A percentile compares a stretch with the other conserved stretches of the same genome.
phyloP scores from a whole-genome alignment of 2,797 vertebrate genomes.

The Parotocinclus haroldoi region DNA sequence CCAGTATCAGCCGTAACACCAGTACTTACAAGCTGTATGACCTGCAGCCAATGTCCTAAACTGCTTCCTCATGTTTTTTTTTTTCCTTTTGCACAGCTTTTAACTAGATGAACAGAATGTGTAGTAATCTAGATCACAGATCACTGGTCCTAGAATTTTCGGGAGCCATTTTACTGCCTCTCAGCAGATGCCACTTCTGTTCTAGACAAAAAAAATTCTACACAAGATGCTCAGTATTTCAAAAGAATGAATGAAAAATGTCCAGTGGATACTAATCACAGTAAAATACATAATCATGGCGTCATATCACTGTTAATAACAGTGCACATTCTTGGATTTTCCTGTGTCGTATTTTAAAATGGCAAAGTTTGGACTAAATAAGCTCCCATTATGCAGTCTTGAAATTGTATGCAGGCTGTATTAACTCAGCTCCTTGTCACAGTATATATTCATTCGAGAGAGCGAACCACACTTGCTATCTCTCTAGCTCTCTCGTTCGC shows the following conservation, averaged over 20 bases:
- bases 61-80: no score
- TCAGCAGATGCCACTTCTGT: constrained; percentile 31
- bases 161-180: constrained; percentile 30
- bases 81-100: no score
- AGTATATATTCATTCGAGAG: constrained; percentile 21
- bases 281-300: constrained; percentile 15
- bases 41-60: no score
- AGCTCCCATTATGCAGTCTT: constrained; percentile 28
- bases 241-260: neutral
- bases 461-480: neutral
- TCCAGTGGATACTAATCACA: constrained; percentile 1
- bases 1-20: no score
- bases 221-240: constrained; percentile 10
- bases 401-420: constrained; percentile 10
- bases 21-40: no score
- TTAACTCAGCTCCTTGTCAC: constrained; percentile 24
- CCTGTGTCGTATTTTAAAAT: constrained; percentile 14
- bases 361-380: constrained; percentile 39
- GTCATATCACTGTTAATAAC: constrained; percentile 31
- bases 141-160: constrained; percentile 9
- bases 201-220: no score
- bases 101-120: constrained; percentile 13
- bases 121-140: neutral
- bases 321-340: constrained; percentile 35
- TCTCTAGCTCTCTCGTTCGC: constrained; percentile 22